Evolutionary conservation across 2,113 vertebrate species (phyloP), one percentile per base, ranked within the genome.

Genomic region (Emberiza fucata): DNA sequence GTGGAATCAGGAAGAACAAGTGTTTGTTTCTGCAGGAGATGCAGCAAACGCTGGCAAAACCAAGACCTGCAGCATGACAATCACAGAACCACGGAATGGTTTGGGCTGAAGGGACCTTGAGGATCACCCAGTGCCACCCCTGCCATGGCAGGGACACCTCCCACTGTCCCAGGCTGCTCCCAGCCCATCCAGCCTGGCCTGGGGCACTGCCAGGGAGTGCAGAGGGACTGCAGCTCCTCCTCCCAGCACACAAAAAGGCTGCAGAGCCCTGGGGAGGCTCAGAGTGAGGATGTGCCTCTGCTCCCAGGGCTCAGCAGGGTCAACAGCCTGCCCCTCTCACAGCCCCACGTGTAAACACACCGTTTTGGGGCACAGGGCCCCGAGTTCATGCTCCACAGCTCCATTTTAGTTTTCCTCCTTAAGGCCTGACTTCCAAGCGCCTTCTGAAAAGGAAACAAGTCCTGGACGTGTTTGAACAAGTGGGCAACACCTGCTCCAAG

Each of bases 401-500:
- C 48, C 70, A 81, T 84, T 90, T 75, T 71, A 57, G 80, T 86
- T 79, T 75, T 90, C 69, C 65, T 93, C 76, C 77, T 95, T 37
- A 57, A 92, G 91, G 54, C 65, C 73, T 56, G 76, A 78, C 73
- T 95, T 94, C 83, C 93, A 94, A 72, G 69, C 11, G 6, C 2
- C 0, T 69, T 69, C 65, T 72, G 72, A 81, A 94, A 89, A 95
- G 91, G 91, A 95, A 97, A 94, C 14, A 0, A 95, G 76, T 12
- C 65, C 65, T 45, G 6, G 54, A 20, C 93, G 69, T 96, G 94
- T 88, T 80, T 79, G 84, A 91, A 96, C 96, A 96, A 94, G 93
- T 50, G 53, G 57, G 76, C 57, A 97, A 92, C 90, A 96, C 93
- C 92, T 96, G 92, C 93, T 93, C 47, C 4, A 2, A 45, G 1